Percentiles rank a stretch among this genome's conserved stretches.
These are phyloP conservation scores for Neoscelio sp. DNA, from an alignment of 2,888 invertebrate species.

Conservation along the genomic window DNA sequence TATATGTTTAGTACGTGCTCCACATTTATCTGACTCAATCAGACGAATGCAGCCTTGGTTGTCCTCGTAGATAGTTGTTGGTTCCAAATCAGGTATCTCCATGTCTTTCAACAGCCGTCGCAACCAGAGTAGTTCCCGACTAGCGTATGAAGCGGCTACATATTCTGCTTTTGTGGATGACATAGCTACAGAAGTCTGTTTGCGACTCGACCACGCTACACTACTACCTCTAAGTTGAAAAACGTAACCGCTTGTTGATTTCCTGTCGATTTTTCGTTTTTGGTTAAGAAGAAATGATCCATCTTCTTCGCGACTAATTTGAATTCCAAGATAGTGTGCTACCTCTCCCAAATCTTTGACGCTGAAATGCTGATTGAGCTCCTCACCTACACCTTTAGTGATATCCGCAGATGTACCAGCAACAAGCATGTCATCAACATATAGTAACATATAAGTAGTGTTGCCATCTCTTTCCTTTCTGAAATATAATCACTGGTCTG, in stretches of 20 bases:
- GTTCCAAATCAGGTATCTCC: not conserved
- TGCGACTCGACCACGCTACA: constrained; percentile 59
- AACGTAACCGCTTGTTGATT: constrained; percentile 41
- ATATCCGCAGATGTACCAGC: constrained; percentile 15
- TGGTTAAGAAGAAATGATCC: constrained; percentile 57
- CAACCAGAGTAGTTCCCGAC: constrained; percentile 24
- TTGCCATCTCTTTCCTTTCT: not conserved
- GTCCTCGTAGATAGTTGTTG: constrained; percentile 11
- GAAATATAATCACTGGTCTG: constrained; percentile 5
- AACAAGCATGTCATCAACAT: constrained; percentile 67
- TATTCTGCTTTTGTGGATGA: constrained; percentile 39
- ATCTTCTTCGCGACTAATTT: constrained; percentile 43
- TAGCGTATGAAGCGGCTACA: constrained; percentile 13
- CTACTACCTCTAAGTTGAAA: constrained; percentile 29
- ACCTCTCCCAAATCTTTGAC: constrained; percentile 64
- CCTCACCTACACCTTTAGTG: constrained; percentile 25
- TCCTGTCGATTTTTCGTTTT: constrained; percentile 56
- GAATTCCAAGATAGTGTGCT: constrained; percentile 45
- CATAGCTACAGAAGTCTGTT: constrained; percentile 55
- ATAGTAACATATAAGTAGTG: constrained; percentile 53
- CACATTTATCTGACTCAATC: constrained; percentile 9
- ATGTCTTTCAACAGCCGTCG: constrained; percentile 11
- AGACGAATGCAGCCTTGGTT: constrained; percentile 28
- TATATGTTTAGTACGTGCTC: constrained; percentile 39
- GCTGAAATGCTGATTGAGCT: constrained; percentile 17